Base-by-base conservation (phyloP, 1,140 invertebrate species). In the Drosophila kanapiae region DNA sequence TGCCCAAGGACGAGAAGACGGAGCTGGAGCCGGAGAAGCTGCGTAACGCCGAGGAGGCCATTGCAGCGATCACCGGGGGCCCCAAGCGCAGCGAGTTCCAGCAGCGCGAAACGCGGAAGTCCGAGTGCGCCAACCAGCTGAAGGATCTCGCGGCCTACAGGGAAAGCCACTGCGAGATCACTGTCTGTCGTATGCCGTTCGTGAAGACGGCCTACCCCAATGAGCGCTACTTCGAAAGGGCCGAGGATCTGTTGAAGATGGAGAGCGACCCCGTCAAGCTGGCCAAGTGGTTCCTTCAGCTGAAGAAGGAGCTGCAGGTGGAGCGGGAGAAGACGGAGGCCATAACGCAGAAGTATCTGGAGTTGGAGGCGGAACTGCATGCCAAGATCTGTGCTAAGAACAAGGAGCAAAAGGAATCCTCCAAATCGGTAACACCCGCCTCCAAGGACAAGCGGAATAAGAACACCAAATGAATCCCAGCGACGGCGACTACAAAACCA, bases 41-140 rank as follows among this genome's bases (percentile, higher is more conserved):
- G 6, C 33, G 60, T 0, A 6, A 10, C 3, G 49, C 60, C 1
- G 11, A 27, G 6, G 33, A 14, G 13, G n/a, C 27, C 0, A 3
- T 56, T 10, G 18, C 58, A 4, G 58, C n/a, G 16, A 6, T 3
- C 6, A 6, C 38, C 6, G 0, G 6, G 2, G 43, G 29, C 0
- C 75, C 71, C 0, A 49, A 27, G 11, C 63, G 79, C 0, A 67
- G 70, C n/a, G 78, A 81, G 6, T 16, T 71, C 6, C 78, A 81
- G 18, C 78, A 81, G 18, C 79, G 79, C 0, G 45, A 47, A 23
- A 5, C 48, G 5, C 58, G 78, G 0, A 67, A 48, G 8, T 11
- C 35, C 8, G 38, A 81, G 29, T 76, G 61, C 13, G 59, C 40
- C 7, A 8, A 8, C 3, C 47, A 64, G n/a, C 29, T 81, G 0